Conservation (phyloP, 2,797 vertebrate genomes). For the Echiichthys vipera region DNA sequence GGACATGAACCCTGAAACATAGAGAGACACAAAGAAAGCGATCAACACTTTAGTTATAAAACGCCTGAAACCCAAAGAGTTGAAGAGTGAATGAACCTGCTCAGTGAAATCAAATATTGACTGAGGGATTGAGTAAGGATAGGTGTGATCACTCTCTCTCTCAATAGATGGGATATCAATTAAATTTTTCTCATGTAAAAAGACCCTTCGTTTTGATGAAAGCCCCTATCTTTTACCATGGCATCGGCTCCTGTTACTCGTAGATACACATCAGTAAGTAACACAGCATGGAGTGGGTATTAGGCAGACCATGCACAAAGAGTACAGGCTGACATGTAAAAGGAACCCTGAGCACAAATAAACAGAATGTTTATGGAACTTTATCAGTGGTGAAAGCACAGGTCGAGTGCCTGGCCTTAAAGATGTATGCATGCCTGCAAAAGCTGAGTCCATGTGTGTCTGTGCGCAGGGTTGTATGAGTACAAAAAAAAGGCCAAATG, state of each 20-base stretch:
- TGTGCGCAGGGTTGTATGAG: conserved; percentile 7
- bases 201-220: conserved; percentile 32
- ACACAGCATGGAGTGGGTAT: conserved; percentile 1
- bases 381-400: conserved; percentile 3
- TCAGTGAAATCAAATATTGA: conserved; percentile 26
- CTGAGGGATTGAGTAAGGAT: not conserved
- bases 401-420: conserved; percentile 23
- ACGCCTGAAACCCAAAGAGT: not conserved
- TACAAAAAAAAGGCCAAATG: not conserved
- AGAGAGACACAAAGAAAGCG: conserved; percentile 29
- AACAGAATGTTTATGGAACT: conserved; percentile 25
- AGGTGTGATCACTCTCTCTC: conserved; percentile 11
- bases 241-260: conserved; percentile 44
- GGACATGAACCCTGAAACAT: conserved; percentile 88
- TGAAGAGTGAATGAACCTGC: not conserved
- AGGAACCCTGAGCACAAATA: conserved; percentile 36
- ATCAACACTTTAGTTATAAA: conserved; percentile 16
- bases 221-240: conserved; percentile 41
- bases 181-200: conserved; percentile 35
- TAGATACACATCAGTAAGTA: conserved; percentile 42
- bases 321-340: conserved; percentile 40
- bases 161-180: conserved; percentile 31
- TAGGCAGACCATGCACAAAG: conserved; percentile 17
- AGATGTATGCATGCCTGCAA: conserved; percentile 35
- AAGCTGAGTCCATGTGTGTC: conserved; percentile 19